Percentiles rank a stretch among this genome's conserved stretches.
These are phyloP conservation scores for Alviniconcha strummeri DNA, from an alignment of 2,888 invertebrate genomes.

Conservation along the genomic window DNA sequence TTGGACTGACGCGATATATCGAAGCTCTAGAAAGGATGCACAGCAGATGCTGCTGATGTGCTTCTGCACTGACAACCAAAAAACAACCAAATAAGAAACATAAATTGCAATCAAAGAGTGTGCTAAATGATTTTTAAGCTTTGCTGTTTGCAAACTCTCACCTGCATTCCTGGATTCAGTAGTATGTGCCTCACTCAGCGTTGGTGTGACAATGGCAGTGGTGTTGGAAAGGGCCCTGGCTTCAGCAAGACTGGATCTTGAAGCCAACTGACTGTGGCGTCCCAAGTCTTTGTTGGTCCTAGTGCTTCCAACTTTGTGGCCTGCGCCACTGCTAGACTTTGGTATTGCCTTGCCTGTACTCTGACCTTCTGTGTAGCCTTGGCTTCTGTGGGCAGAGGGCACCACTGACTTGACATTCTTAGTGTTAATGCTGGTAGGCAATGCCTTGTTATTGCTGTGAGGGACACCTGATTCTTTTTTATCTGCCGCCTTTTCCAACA, in stretches of 20 bases:
- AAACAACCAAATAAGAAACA: no score
- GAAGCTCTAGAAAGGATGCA: no score
- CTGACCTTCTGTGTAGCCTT: no score
- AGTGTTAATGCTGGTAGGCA: background rate
- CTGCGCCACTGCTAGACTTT: background rate
- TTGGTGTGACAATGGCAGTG: conserved; percentile 29
- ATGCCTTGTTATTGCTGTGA: no score
- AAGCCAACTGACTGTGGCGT: conserved; percentile 11
- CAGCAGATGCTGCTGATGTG: no score
- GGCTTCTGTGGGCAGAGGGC: background rate
- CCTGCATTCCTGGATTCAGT: background rate
- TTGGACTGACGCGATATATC: no score
- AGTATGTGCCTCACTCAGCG: conserved; percentile 23
- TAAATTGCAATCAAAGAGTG: no score
- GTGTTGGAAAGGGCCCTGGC: conserved; percentile 12
- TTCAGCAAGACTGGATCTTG: background rate
- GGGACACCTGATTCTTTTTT: no score
- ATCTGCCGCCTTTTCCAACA: no score
- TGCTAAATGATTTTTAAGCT: no score
- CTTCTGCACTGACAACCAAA: no score
- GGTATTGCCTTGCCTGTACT: no score
- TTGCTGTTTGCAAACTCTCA: background rate
- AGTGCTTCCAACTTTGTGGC: background rate
- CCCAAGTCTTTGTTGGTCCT: background rate
- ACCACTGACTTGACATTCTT: background rate